Conservation (phyloP, 2,888 invertebrate species). For the Catocala sponsa region DNA sequence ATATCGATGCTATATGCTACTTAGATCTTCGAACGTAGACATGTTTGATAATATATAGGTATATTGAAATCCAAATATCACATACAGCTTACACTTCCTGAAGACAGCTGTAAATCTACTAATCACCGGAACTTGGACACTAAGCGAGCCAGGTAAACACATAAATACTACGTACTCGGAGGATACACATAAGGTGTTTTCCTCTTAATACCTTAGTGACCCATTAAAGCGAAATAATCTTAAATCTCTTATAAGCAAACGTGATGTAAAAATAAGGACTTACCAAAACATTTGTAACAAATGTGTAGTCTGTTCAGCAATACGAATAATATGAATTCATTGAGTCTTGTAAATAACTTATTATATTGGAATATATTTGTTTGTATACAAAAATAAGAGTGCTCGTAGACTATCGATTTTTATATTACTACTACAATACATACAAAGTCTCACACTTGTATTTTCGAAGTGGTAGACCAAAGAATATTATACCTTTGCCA, state of each 20-base stretch:
- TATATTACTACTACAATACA: too few species aligned
- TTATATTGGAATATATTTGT: background rate
- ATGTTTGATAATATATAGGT: too few species aligned
- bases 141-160: background rate
- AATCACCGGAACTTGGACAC: background rate
- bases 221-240: background rate
- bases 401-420: too few species aligned
- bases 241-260: background rate
- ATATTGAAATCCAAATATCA: background rate
- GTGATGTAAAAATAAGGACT: background rate
- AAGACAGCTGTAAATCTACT: background rate
- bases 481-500: too few species aligned
- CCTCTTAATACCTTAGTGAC: background rate
- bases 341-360: background rate
- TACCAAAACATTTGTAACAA: constrained; percentile 4
- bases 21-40: too few species aligned
- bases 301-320: background rate
- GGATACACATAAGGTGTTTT: background rate
- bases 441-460: too few species aligned
- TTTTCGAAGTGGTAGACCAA: too few species aligned
- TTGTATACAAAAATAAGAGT: background rate
- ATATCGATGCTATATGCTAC: too few species aligned
- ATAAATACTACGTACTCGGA: background rate
- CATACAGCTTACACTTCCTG: background rate
- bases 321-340: background rate